Base-by-base conservation (phyloP, 2,888 invertebrate species). In the Athalia circularis region DNA sequence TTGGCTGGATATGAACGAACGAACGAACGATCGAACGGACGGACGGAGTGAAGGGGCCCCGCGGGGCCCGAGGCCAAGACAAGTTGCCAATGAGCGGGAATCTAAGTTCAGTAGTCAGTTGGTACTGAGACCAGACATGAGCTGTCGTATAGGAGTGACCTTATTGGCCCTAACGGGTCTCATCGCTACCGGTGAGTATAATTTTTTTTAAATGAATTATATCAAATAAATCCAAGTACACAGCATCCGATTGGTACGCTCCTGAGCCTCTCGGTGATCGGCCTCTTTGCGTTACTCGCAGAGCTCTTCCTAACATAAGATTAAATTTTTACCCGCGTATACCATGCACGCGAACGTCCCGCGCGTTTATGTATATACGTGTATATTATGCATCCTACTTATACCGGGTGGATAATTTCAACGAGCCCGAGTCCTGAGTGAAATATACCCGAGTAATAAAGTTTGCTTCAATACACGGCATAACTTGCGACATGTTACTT, bases 41-140 rank as follows among this genome's bases (percentile, higher is more conserved):
- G 70, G 8, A 77, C 59, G 65, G 75, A 65, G 77, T 75, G 70
- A 79, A 79, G 78, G 79, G 80, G 77, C 80, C 79, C 80, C 62
- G 79, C 76, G 78, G 80, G 79, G 79, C 77, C 75, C 75, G 75
- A 75, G 75, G 75, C 75, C 75, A 75, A 64, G 75, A 75, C 78
- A 78, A 80, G 77, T 67, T 80, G 79, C 67, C 79, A 78, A 78
- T 78, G 78, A 74, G 74, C 68, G 77, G 78, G 80, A 80, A 82
- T 83, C 86, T 85, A 86, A 88, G 86, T 86, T 88, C 88, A 88
- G 88, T 89, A 88, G 88, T 88, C 85, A 86, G 87, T 85, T 83
- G 82, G 85, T 83, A 83, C 84, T 82, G 82, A 85, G 84, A 86
- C 85, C 83, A 84, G 83, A 83, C 78, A 78, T 78, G 83, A 83